Conservation (phyloP, 1,140 invertebrate genomes). For the Papilio machaon region DNA sequence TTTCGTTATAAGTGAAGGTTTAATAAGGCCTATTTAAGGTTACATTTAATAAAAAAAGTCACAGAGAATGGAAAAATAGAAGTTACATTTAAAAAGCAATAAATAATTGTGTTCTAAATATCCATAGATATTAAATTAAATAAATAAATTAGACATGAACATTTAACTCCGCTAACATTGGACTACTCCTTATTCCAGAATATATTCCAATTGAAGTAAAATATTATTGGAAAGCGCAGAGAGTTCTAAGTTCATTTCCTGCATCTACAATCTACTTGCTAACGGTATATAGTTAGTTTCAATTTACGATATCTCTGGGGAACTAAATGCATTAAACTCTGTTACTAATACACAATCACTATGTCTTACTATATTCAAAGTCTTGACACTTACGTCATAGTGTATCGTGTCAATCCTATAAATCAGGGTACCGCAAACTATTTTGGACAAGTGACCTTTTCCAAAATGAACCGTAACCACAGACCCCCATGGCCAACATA, state of each 20-base stretch:
- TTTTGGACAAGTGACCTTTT: too few relatives aligned
- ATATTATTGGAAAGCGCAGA: constrained; percentile 1
- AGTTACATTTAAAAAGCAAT: background rate
- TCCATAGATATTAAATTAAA: background rate
- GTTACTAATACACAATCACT: constrained; percentile 23
- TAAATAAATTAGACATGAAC: background rate
- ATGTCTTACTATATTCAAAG: background rate
- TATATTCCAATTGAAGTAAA: background rate
- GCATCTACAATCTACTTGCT: constrained; percentile 31
- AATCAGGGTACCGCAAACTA: too few relatives aligned
- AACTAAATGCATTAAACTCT: constrained; percentile 29
- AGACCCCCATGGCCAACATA: too few relatives aligned
- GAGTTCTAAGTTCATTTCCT: constrained; percentile 6
- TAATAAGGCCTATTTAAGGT: too few relatives aligned
- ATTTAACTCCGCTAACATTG: background rate
- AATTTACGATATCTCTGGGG: constrained; percentile 36
- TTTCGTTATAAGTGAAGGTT: background rate
- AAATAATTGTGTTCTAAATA: background rate
- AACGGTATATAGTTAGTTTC: constrained; percentile 33
- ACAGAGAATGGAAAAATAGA: too few relatives aligned
- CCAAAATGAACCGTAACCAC: too few relatives aligned
- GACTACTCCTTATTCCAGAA: background rate
- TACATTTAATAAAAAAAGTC: too few relatives aligned
- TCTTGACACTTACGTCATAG: background rate
- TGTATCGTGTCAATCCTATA: too few relatives aligned